A percentile compares a stretch with the other conserved stretches of the same genome.
Evolutionary conservation across 1,140 invertebrate species (phyloP).

Genomic region (Drosophila prosaltans): DNA sequence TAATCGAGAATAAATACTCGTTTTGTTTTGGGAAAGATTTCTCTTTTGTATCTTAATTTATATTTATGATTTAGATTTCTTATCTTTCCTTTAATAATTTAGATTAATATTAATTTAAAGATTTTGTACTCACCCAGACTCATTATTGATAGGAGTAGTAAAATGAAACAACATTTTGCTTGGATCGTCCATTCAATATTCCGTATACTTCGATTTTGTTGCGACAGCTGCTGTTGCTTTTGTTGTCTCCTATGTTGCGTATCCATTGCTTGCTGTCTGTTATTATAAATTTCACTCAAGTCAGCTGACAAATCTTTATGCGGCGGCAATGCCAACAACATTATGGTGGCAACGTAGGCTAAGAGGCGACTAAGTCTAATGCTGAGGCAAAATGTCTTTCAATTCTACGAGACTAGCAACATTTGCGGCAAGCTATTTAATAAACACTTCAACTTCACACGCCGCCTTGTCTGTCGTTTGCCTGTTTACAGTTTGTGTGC

Average conservation of each 20-base stretch:
- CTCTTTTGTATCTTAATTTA: no score
- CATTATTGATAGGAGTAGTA: slow-evolving; percentile 42
- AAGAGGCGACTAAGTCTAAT: slow-evolving; percentile 10
- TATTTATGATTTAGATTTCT: no score
- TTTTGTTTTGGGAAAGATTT: no score
- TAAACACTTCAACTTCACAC: slow-evolving; percentile 76
- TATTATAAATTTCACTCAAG: slow-evolving; percentile 39
- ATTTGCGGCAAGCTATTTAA: slow-evolving; percentile 69
- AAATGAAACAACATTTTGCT: slow-evolving; percentile 24
- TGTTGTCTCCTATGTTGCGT: slow-evolving; percentile 17
- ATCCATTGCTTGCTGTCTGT: slow-evolving; percentile 40
- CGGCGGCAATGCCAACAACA: slow-evolving; percentile 49
- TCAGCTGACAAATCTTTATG: slow-evolving; percentile 50
- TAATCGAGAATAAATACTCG: no score
- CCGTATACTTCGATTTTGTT: slow-evolving; percentile 36
- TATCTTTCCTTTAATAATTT: slow-evolving; percentile 3
- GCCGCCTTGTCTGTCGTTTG: slow-evolving; percentile 37
- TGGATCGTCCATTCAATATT: slow-evolving; percentile 28
- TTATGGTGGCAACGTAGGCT: slow-evolving; percentile 18
- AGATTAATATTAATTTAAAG: slow-evolving; percentile 8
- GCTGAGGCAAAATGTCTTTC: slow-evolving; percentile 44
- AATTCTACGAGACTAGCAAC: slow-evolving; percentile 33
- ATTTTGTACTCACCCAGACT: slow-evolving; percentile 50
- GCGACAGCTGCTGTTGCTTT: background rate
- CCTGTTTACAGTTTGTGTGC: slow-evolving; percentile 38